Evolutionary conservation across 2,113 vertebrate genomes (phyloP).

Genomic region (Sitta europaea): DNA sequence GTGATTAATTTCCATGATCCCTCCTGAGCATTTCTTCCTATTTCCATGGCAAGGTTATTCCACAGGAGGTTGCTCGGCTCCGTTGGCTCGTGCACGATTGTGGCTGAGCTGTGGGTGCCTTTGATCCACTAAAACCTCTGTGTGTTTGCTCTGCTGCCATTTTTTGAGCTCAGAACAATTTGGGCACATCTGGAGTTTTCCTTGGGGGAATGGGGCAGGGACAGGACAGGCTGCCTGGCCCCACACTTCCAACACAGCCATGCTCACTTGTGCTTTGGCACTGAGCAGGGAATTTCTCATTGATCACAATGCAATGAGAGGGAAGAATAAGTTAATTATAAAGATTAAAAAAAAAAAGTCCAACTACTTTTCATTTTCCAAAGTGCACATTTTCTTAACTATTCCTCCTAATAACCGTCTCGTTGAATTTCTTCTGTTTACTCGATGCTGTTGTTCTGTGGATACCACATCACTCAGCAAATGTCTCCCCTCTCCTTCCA

Average conservation of each 20-base stretch:
- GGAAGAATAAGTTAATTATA: neutral
- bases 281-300: neutral
- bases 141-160: neutral
- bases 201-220: neutral
- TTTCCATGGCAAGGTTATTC: neutral
- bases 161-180: neutral
- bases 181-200: neutral
- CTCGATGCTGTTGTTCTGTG: slow-evolving; percentile 63
- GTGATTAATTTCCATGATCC: neutral
- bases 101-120: neutral
- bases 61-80: neutral
- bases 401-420: slow-evolving; percentile 62
- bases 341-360: neutral
- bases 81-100: fast-evolving
- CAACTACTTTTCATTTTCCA: slow-evolving; percentile 25
- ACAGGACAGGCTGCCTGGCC: neutral
- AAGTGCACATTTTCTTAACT: slow-evolving; percentile 61
- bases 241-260: neutral
- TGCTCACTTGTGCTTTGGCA: fast-evolving
- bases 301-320: neutral
- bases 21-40: neutral
- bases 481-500: slow-evolving; percentile 67
- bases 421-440: slow-evolving; percentile 54
- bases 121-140: neutral
- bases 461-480: slow-evolving; percentile 63